These are phyloP conservation scores for Hystrix cristata DNA, from an alignment of 2,113 vertebrate genomes.

Conservation along the genomic window DNA sequence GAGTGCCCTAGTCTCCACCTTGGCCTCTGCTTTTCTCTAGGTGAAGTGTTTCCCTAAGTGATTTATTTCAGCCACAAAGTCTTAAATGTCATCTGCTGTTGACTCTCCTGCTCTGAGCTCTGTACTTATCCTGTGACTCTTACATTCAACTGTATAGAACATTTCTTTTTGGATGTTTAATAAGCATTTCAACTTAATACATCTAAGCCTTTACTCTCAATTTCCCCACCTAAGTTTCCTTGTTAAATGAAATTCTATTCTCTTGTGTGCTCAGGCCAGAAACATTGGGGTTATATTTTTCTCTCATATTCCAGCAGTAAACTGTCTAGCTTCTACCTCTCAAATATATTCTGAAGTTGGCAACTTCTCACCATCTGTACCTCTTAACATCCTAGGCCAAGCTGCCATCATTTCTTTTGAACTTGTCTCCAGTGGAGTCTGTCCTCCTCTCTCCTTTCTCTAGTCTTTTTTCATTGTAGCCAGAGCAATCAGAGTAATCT, in stretches of 20 bases:
- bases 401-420: background rate
- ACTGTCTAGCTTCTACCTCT: conserved; percentile 30
- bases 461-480: background rate
- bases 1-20: background rate
- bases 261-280: conserved; percentile 1
- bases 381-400: background rate
- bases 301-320: background rate
- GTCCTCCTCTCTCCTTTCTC: background rate
- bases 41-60: background rate
- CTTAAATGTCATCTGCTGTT: background rate
- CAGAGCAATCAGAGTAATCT: conserved; percentile 2
- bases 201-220: conserved; percentile 15
- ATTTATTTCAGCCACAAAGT: conserved; percentile 48
- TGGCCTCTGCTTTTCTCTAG: conserved; percentile 3
- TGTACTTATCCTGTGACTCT: conserved; percentile 2
- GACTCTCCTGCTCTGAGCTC: background rate
- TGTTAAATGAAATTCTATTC: conserved; percentile 48
- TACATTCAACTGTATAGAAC: background rate
- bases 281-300: conserved; percentile 47
- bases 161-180: conserved; percentile 37
- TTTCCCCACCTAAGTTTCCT: background rate
- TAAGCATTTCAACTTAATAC: conserved; percentile 31
- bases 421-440: background rate
- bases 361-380: background rate
- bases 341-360: conserved; percentile 46